A percentile compares a stretch with the other conserved stretches of the same genome.
phyloP scores from a whole-genome alignment of 2,113 vertebrate genomes.

The Pollachius pollachius region DNA sequence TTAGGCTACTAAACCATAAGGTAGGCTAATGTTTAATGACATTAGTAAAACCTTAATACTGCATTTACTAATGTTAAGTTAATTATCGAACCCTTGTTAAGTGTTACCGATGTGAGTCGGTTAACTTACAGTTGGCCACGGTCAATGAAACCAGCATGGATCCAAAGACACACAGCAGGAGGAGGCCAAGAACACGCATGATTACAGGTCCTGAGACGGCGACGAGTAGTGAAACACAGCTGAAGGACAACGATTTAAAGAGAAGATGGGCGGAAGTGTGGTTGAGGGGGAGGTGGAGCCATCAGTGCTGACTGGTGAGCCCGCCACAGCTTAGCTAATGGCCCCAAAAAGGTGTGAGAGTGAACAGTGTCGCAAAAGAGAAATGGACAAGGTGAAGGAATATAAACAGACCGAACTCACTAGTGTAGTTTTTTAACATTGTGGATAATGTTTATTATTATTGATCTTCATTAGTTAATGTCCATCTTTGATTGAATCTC shows the following conservation, averaged over 20 bases:
- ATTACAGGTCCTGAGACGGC: not conserved
- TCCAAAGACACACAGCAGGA: conserved; percentile 54
- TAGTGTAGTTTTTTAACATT: too few species aligned
- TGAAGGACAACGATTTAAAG: not conserved
- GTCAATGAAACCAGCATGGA: conserved; percentile 22
- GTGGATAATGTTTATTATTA: too few species aligned
- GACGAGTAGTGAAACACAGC: not conserved
- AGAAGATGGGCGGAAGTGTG: not conserved
- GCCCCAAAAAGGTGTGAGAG: too few species aligned
- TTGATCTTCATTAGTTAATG: too few species aligned
- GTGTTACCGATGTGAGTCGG: too few species aligned
- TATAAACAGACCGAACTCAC: too few species aligned
- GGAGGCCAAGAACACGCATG: conserved; percentile 44
- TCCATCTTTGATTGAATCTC: too few species aligned
- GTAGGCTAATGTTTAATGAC: too few species aligned
- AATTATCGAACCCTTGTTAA: not conserved
- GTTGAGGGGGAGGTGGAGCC: not conserved
- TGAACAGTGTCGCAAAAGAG: too few species aligned
- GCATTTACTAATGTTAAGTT: not conserved
- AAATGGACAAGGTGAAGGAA: too few species aligned
- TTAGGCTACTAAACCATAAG: not conserved
- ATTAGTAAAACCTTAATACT: not conserved
- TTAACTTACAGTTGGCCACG: conserved; percentile 39
- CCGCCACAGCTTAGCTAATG: too few species aligned
- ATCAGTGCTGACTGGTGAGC: too few species aligned